Conservation (phyloP, 2,888 invertebrate genomes). For the Nephrotoma guestfalica region DNA sequence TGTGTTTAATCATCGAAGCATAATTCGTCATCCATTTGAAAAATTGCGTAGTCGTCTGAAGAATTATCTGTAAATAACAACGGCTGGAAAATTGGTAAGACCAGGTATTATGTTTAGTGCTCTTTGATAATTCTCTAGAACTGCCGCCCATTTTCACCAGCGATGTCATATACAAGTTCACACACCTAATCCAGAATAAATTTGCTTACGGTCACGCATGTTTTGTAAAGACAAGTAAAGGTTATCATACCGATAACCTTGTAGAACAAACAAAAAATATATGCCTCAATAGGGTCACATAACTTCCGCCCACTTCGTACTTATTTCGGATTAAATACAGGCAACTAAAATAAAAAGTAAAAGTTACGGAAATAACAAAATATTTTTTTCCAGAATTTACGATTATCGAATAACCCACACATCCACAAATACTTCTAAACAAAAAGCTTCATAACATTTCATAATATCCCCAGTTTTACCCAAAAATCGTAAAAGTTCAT, state of each 20-base stretch:
- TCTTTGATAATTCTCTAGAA: no score
- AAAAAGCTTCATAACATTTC: neutral
- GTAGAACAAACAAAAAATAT: neutral
- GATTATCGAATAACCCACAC: neutral
- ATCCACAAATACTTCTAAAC: neutral
- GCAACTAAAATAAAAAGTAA: neutral
- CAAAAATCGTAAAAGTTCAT: neutral
- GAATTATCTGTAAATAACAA: no score
- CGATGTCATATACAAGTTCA: no score
- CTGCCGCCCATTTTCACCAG: no score
- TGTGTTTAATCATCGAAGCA: no score
- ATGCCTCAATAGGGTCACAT: neutral
- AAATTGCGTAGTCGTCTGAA: no score
- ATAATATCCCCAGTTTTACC: neutral
- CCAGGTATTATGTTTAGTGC: no score
- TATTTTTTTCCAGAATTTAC: neutral
- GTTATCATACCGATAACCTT: neutral
- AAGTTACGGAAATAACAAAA: neutral
- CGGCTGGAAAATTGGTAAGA: no score
- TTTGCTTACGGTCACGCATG: no score
- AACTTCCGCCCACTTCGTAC: neutral
- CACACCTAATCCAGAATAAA: no score
- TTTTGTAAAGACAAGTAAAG: neutral
- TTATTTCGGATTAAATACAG: neutral
- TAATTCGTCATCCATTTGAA: no score